Evolutionary conservation across 2,113 vertebrate species (phyloP), one percentile per base, ranked within the genome.

Genomic region (Petromus typicus): DNA sequence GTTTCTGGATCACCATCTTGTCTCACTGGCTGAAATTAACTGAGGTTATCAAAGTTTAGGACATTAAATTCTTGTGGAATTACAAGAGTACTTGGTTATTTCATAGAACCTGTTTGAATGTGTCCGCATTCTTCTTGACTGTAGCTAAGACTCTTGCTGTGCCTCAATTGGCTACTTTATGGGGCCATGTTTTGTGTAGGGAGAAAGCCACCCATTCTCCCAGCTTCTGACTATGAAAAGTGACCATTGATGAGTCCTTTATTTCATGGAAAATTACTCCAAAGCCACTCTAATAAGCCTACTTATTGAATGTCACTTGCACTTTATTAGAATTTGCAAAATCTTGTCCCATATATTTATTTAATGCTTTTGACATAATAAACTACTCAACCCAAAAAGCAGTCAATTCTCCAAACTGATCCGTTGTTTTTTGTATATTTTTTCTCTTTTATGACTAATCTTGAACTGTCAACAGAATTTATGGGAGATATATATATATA

Each of bases 351-450:
- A 61, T 54, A 13, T 34, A 76, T 27, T 17, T 18, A 76, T 67
- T 82, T 67, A 85, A 63, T 27, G 88, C 63, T 84, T 96, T 89
- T 88, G 20, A 88, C 13, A 63, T 12, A 83, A 88, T 83, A 88
- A 93, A n/a, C 25, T 63, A 57, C 12, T 57, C 23, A n/a, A 56
- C 25, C 37, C 34, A 89, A 89, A 34, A 84, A 56, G 43, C 27
- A 69, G 27, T 61, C 32, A 61, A 16, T 40, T 82, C 43, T 84
- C 45, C 20, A 95, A 92, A 56, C 20, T 51, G 8, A 57, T 85
- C 32, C 20, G 25, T 84, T 64, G 54, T 56, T 83, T 91, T 40
- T 3, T 69, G 56, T 71, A 64, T 84, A 73, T 71, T 83, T 91
- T 63, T 69, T 69, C 30, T 94, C 43, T 20, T 67, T 2, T 61